Evolutionary conservation across 2,888 invertebrate genomes (phyloP).

Genomic region (Drosophila demipolita): DNA sequence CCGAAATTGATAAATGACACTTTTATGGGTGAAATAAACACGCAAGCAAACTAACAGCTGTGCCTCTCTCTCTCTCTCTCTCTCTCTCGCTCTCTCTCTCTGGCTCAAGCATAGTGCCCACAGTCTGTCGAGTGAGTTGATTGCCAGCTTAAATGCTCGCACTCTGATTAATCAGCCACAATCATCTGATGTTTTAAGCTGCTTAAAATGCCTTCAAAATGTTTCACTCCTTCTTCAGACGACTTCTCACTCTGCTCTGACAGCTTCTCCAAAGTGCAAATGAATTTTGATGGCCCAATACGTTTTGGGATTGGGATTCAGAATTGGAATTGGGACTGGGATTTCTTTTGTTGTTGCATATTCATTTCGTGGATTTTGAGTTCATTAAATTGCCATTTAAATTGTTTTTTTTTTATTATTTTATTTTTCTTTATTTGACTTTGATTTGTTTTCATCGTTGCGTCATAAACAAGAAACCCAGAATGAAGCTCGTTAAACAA

Average conservation of each 20-base stretch:
- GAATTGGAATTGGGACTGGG: constrained; percentile 9
- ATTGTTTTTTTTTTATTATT: constrained; percentile 52
- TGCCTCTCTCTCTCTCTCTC: constrained; percentile 1
- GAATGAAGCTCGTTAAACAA: constrained; percentile 60
- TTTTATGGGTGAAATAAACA: constrained; percentile 76
- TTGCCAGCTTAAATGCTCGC: constrained; percentile 75
- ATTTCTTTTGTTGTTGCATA: constrained; percentile 26
- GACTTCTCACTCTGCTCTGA: constrained; percentile 25
- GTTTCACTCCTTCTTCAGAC: constrained; percentile 18
- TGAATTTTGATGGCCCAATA: constrained; percentile 79
- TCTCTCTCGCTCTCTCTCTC: neutral
- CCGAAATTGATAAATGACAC: constrained; percentile 79
- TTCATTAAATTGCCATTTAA: constrained; percentile 80
- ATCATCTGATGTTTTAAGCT: constrained; percentile 81
- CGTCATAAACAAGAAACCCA: constrained; percentile 53
- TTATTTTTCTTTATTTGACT: constrained; percentile 47
- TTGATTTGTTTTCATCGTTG: constrained; percentile 47
- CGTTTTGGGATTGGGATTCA: constrained; percentile 31
- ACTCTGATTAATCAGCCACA: constrained; percentile 80
- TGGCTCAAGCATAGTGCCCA: constrained; percentile 1
- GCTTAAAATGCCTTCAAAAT: constrained; percentile 69
- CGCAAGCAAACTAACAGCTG: constrained; percentile 16
- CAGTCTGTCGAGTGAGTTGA: neutral
- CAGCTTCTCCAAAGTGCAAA: constrained; percentile 67
- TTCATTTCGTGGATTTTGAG: constrained; percentile 78